Percentiles rank a stretch among this genome's conserved stretches.
These are phyloP conservation scores for Meloidogyne exigua DNA, from an alignment of 1,140 invertebrate species.

Conservation along the genomic window DNA sequence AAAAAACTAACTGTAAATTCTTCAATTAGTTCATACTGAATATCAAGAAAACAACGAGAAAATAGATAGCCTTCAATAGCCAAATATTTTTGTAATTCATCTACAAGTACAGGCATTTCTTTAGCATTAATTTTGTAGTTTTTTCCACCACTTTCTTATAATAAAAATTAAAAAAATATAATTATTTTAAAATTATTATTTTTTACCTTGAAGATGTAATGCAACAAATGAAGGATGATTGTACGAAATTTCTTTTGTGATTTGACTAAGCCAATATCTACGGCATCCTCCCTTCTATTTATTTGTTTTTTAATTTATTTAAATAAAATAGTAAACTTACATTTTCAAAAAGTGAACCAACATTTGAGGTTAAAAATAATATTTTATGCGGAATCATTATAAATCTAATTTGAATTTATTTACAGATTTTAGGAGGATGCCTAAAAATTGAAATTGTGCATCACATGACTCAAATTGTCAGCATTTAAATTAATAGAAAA, in stretches of 20 bases:
- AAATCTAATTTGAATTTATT: too few species aligned
- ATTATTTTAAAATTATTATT: constrained; percentile 3
- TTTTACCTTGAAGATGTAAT: constrained; percentile 19
- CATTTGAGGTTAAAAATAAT: constrained; percentile 47
- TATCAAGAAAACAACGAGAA: constrained; percentile 37
- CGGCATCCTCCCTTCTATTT: constrained; percentile 27
- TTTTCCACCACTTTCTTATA: constrained; percentile 43
- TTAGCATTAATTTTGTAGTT: constrained; percentile 38
- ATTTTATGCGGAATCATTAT: constrained; percentile 13
- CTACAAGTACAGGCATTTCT: constrained; percentile 35
- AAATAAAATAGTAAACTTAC: constrained; percentile 18
- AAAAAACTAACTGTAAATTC: constrained; percentile 38
- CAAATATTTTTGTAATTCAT: constrained; percentile 30
- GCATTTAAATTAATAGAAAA: too few species aligned
- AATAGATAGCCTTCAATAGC: neutral
- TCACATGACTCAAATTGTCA: too few species aligned
- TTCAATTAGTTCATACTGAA: constrained; percentile 38
- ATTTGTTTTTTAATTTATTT: neutral
- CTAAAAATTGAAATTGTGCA: too few species aligned
- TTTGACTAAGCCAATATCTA: constrained; percentile 30
- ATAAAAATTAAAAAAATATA: neutral
- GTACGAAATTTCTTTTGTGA: constrained; percentile 7
- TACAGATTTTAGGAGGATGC: too few species aligned
- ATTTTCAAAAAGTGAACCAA: constrained; percentile 43
- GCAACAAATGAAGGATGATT: constrained; percentile 5